Evolutionary conservation across 2,888 invertebrate species (phyloP).

Genomic region (Dyspetes luteomarginatus): DNA sequence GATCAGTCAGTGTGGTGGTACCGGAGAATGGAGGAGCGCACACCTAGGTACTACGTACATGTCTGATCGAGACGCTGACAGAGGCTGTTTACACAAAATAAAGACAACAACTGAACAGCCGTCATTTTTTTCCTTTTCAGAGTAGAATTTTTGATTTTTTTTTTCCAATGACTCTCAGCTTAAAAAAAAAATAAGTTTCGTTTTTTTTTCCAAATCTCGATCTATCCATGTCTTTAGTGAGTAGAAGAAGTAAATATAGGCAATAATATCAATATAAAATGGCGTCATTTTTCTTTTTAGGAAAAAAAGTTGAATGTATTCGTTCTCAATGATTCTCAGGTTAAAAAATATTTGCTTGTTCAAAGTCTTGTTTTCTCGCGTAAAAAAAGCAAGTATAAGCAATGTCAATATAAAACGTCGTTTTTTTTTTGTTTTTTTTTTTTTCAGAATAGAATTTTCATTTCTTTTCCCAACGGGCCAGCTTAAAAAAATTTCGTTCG

Average conservation of each 20-base stretch:
- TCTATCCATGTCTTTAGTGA: neutral
- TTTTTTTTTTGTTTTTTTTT: slow-evolving; percentile 27
- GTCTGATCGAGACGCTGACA: slow-evolving; percentile 82
- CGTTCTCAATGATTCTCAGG: too few relatives aligned
- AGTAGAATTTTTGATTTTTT: slow-evolving; percentile 16
- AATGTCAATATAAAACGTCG: neutral
- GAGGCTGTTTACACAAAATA: slow-evolving; percentile 83
- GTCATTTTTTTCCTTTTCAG: slow-evolving; percentile 70
- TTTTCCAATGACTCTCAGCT: slow-evolving; percentile 14
- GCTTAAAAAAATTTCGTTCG: neutral
- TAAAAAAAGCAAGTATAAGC: too few relatives aligned
- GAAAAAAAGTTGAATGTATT: too few relatives aligned
- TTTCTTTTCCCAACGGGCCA: slow-evolving; percentile 34
- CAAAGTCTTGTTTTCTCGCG: too few relatives aligned
- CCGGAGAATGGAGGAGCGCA: slow-evolving; percentile 81
- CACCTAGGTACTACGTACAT: slow-evolving; percentile 83
- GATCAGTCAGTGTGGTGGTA: slow-evolving; percentile 82
- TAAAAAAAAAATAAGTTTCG: too few relatives aligned
- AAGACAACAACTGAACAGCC: slow-evolving; percentile 83
- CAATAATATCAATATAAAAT: neutral
- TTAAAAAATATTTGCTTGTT: too few relatives aligned
- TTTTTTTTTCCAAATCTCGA: slow-evolving; percentile 29
- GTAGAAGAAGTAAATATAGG: neutral
- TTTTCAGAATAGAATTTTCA: slow-evolving; percentile 17
- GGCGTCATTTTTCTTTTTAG: slow-evolving; percentile 13